A percentile compares a stretch with the other conserved stretches of the same genome.
These are phyloP conservation scores for Mus pahari DNA, from an alignment of 2,113 vertebrate genomes.

Conservation along the genomic window DNA sequence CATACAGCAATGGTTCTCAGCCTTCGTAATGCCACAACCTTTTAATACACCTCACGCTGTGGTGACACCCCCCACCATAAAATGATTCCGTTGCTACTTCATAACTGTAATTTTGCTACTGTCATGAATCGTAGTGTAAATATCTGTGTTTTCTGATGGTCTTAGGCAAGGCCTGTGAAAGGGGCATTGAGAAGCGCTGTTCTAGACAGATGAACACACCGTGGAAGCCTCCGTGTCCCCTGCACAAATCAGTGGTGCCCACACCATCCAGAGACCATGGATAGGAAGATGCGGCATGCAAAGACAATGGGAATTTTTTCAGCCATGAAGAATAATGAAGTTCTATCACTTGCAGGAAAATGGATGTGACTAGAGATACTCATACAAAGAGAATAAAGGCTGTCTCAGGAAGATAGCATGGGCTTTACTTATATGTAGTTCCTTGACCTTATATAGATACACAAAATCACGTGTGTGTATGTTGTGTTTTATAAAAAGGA, in stretches of 20 bases:
- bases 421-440: background rate
- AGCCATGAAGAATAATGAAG: background rate
- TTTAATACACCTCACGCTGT: background rate
- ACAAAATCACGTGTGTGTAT: background rate
- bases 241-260: fast-evolving
- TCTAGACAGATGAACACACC: background rate
- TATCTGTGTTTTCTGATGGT: background rate
- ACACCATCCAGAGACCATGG: background rate
- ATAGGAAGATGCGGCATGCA: too few species aligned
- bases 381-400: background rate
- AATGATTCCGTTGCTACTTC: background rate
- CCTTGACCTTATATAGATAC: background rate
- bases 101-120: background rate
- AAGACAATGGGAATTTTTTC: background rate
- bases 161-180: background rate
- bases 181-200: background rate
- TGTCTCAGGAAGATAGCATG: background rate
- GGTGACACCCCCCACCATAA: background rate
- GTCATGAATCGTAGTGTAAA: background rate
- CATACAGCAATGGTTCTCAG: background rate
- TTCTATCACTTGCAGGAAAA: background rate
- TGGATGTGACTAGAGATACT: background rate
- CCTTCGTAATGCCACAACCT: background rate
- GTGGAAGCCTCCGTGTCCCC: too few species aligned
- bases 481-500: too few species aligned